phyloP scores from a whole-genome alignment of 2,888 invertebrate species.

The Rhodophaea formosa region DNA sequence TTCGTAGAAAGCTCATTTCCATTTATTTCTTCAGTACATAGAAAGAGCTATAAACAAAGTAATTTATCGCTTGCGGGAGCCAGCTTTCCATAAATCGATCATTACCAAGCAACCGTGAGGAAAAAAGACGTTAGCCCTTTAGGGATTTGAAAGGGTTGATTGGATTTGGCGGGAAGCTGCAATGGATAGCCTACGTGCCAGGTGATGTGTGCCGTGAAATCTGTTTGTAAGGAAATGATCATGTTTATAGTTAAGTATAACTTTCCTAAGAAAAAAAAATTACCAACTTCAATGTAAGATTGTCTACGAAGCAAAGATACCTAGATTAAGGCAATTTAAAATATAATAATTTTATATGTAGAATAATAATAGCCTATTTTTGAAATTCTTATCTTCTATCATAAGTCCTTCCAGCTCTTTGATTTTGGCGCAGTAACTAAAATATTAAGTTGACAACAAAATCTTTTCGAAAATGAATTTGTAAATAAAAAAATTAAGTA shows the following conservation, averaged over 20 bases:
- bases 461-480: too few relatives aligned
- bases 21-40: not conserved
- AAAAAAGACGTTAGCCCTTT: conserved; percentile 10
- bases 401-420: too few relatives aligned
- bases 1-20: too few relatives aligned
- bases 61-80: conserved; percentile 21
- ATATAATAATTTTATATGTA: too few relatives aligned
- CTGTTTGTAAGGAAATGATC: not conserved
- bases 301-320: too few relatives aligned
- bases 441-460: too few relatives aligned
- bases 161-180: conserved; percentile 2
- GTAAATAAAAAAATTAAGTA: too few relatives aligned
- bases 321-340: too few relatives aligned
- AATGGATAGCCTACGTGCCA: not conserved
- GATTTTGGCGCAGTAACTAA: too few relatives aligned
- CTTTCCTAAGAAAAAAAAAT: not conserved
- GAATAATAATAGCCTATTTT: too few relatives aligned
- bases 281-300: not conserved
- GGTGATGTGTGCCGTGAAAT: not conserved
- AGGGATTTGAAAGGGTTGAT: conserved; percentile 6
- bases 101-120: conserved; percentile 5
- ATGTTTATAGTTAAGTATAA: not conserved
- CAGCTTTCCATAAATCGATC: conserved; percentile 8
- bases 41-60: conserved; percentile 26
- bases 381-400: too few relatives aligned